Evolutionary conservation across 2,888 invertebrate genomes (phyloP).

Genomic region (Heliconius hortense): DNA sequence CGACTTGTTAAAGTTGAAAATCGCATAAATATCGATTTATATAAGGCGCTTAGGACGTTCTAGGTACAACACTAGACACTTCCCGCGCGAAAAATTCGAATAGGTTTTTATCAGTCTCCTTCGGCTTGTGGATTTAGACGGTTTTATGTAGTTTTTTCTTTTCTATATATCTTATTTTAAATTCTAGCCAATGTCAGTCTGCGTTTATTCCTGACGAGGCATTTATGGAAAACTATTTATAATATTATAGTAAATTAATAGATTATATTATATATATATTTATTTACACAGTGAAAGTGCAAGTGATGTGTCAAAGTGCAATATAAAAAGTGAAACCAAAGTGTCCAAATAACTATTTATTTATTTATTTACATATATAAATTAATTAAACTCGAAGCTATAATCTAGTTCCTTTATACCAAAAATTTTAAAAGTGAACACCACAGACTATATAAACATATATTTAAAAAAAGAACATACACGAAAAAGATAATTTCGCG

Average conservation of each 20-base stretch:
- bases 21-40: conserved; percentile 62
- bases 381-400: conserved; percentile 17
- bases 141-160: conserved; percentile 40
- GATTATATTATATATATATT: conserved; percentile 16
- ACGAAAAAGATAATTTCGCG: background rate
- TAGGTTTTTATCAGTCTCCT: conserved; percentile 77
- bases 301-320: conserved; percentile 38
- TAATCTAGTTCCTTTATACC: conserved; percentile 13
- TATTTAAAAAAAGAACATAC: conserved; percentile 15
- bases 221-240: conserved; percentile 7
- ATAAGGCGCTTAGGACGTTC: conserved; percentile 75
- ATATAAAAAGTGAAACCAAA: conserved; percentile 55
- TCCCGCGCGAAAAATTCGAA: conserved; percentile 82
- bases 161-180: conserved; percentile 37
- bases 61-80: conserved; percentile 62
- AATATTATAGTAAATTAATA: conserved; percentile 6
- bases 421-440: conserved; percentile 24
- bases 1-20: conserved; percentile 52
- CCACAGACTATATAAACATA: background rate
- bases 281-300: conserved; percentile 12
- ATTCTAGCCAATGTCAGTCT: conserved; percentile 17
- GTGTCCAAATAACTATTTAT: conserved; percentile 56
- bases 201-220: conserved; percentile 1
- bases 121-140: conserved; percentile 55
- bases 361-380: conserved; percentile 27